phyloP scores from a whole-genome alignment of 2,888 invertebrate genomes.

The Hyppa rectilinea region DNA sequence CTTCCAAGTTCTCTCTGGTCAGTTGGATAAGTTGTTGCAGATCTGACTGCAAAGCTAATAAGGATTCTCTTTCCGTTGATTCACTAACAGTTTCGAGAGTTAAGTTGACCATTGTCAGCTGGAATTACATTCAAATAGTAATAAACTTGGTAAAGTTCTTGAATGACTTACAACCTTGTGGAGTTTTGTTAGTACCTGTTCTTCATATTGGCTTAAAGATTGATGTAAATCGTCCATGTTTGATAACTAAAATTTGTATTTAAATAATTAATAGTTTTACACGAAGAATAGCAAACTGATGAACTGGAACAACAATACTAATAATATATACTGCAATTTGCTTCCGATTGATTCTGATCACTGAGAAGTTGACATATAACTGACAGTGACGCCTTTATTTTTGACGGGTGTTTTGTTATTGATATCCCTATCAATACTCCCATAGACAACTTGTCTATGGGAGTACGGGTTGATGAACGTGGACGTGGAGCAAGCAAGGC shows the following conservation, averaged over 20 bases:
- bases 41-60: slow-evolving; percentile 91
- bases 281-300: not conserved
- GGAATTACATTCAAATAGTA: slow-evolving; percentile 55
- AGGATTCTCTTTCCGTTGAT: slow-evolving; percentile 89
- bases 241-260: not conserved
- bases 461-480: too few relatives aligned
- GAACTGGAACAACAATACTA: not conserved
- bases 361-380: not conserved
- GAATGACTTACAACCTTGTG: not conserved
- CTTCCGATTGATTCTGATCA: not conserved
- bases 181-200: slow-evolving; percentile 76
- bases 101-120: slow-evolving; percentile 92
- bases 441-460: too few relatives aligned
- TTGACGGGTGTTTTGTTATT: not conserved
- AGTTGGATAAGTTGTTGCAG: slow-evolving; percentile 93
- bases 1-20: slow-evolving; percentile 91
- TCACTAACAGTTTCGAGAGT: slow-evolving; percentile 88
- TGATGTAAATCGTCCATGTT: slow-evolving; percentile 81
- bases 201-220: slow-evolving; percentile 83
- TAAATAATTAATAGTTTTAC: not conserved
- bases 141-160: slow-evolving; percentile 17
- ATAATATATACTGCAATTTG: not conserved
- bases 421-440: too few relatives aligned
- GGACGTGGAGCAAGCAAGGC: too few relatives aligned
- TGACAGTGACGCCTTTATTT: not conserved